A percentile compares a stretch with the other conserved stretches of the same genome.
These are phyloP conservation scores for Entosphenus tridentatus DNA, from an alignment of 2,113 vertebrate genomes.

Conservation along the genomic window DNA sequence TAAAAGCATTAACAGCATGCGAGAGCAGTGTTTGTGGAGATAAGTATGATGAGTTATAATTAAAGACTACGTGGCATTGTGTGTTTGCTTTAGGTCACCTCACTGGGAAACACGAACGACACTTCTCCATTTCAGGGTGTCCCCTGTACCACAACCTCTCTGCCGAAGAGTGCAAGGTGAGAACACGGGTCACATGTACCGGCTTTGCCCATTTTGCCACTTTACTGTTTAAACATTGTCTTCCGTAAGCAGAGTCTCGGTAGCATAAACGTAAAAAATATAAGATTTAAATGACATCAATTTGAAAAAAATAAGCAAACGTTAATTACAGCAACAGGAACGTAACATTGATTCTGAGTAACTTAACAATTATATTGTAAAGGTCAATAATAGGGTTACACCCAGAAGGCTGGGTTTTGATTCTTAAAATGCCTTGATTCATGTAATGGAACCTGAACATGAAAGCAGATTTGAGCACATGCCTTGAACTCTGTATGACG, in stretches of 20 bases:
- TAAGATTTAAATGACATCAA: too few species aligned
- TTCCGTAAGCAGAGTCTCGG: neutral
- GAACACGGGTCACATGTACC: neutral
- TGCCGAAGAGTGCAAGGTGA: constrained; percentile 90
- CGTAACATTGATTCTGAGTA: too few species aligned
- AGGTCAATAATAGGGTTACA: too few species aligned
- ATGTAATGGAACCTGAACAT: too few species aligned
- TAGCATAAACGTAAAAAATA: too few species aligned
- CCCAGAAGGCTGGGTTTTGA: too few species aligned
- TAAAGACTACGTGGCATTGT: neutral
- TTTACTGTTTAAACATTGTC: neutral
- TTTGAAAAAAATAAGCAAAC: too few species aligned
- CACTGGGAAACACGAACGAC: constrained; percentile 85
- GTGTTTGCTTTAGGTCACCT: constrained; percentile 43
- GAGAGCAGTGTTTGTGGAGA: neutral
- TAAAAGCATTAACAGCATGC: neutral
- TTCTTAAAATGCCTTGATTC: too few species aligned
- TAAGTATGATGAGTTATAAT: neutral
- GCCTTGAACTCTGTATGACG: too few species aligned
- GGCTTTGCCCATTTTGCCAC: neutral
- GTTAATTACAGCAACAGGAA: too few species aligned
- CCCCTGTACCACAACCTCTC: constrained; percentile 92
- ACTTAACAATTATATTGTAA: too few species aligned
- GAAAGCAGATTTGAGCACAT: too few species aligned
- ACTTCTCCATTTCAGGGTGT: constrained; percentile 92